These are phyloP conservation scores for Carassius carassius DNA, from an alignment of 2,113 vertebrate genomes.

Conservation along the genomic window DNA sequence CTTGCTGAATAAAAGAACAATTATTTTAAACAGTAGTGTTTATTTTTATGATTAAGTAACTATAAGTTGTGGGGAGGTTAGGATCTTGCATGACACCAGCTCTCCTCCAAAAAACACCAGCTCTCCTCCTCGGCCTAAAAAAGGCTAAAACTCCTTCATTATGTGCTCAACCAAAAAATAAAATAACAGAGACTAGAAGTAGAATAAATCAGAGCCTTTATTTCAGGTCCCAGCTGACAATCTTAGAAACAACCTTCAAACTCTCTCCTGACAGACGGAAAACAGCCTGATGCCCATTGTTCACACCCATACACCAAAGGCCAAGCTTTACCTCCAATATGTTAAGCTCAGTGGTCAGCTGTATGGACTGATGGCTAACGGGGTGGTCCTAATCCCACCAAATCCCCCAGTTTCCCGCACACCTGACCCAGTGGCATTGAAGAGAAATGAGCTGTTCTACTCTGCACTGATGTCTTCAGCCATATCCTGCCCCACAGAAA, in stretches of 20 bases:
- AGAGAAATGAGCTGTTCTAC: conserved; percentile 69
- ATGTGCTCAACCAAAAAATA: background rate
- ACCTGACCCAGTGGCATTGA: conserved; percentile 66
- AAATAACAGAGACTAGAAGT: background rate
- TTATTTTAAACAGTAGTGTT: too few species aligned
- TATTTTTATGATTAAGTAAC: too few species aligned
- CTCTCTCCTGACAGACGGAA: background rate
- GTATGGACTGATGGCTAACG: conserved; percentile 49
- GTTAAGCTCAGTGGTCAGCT: conserved; percentile 54
- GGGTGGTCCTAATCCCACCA: conserved; percentile 66
- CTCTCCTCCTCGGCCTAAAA: background rate
- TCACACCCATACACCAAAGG: conserved; percentile 1
- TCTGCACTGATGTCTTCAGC: conserved; percentile 60
- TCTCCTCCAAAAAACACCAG: too few species aligned
- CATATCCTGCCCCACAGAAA: conserved; percentile 55
- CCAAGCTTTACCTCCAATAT: conserved; percentile 40
- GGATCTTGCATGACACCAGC: too few species aligned
- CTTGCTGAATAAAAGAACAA: background rate
- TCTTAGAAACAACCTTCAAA: conserved; percentile 5
- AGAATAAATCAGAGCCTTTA: background rate
- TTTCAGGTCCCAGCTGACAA: background rate
- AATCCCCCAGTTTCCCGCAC: conserved; percentile 66
- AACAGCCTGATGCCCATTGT: background rate
- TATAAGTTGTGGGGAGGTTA: too few species aligned
- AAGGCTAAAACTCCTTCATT: background rate